phyloP scores from a whole-genome alignment of 2,888 invertebrate genomes.

The Ormyrus rosae region DNA sequence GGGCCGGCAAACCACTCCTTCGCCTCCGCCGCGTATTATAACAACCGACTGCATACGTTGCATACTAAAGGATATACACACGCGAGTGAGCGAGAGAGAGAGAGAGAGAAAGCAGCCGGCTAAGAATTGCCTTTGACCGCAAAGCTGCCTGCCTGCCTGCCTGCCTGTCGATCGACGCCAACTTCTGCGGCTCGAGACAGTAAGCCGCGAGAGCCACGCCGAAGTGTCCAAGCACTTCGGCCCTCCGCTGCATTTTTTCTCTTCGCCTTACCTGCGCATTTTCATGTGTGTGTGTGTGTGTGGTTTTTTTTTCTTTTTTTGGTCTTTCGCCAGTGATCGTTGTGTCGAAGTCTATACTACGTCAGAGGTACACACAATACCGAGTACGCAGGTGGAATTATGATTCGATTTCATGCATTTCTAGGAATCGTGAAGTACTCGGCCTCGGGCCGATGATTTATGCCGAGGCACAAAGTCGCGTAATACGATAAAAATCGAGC shows the following conservation, averaged over 20 bases:
- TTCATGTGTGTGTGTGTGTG: conserved; percentile 52
- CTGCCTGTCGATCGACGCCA: background rate
- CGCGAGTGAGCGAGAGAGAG: conserved; percentile 63
- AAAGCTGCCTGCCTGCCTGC: background rate
- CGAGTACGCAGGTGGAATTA: no score
- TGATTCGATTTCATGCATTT: no score
- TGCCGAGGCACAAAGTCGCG: no score
- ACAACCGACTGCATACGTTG: conserved; percentile 76
- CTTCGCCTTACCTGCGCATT: conserved; percentile 51
- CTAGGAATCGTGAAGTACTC: no score
- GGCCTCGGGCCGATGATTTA: no score
- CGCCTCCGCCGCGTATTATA: conserved; percentile 63
- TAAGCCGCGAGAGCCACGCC: background rate
- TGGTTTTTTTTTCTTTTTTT: conserved; percentile 52
- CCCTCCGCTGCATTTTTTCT: background rate
- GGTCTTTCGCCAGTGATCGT: conserved; percentile 41
- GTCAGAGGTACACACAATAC: no score
- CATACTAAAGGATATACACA: conserved; percentile 73
- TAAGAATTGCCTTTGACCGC: conserved; percentile 64
- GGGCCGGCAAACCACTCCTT: conserved; percentile 74
- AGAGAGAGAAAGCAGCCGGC: conserved; percentile 54
- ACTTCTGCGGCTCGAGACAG: background rate
- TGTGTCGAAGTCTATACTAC: no score
- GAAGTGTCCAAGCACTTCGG: background rate
- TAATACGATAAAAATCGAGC: no score